These are phyloP conservation scores for Aphidoletes aphidimyza DNA, from an alignment of 2,888 invertebrate genomes.

Conservation along the genomic window DNA sequence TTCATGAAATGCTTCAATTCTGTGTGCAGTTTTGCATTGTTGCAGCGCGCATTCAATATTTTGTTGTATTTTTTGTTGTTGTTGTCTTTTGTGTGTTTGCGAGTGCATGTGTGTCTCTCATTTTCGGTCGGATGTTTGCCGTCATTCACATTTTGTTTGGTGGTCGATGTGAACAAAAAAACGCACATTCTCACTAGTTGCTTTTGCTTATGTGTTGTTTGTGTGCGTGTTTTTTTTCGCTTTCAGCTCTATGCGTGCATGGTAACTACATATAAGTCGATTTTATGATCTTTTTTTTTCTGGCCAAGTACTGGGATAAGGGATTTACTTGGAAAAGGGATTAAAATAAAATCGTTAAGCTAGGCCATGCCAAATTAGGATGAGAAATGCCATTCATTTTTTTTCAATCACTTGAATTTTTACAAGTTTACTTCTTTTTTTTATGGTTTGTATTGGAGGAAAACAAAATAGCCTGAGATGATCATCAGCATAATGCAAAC, in stretches of 20 bases:
- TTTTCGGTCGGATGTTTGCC: conserved; percentile 43
- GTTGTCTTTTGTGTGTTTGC: background rate
- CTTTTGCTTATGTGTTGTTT: background rate
- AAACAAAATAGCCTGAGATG: no score
- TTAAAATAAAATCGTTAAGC: background rate
- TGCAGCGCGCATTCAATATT: conserved; percentile 40
- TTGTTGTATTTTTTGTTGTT: background rate
- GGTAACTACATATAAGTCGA: background rate
- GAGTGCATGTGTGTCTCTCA: background rate
- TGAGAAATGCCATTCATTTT: background rate
- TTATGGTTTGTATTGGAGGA: no score
- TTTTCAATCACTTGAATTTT: background rate
- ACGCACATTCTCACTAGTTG: conserved; percentile 24
- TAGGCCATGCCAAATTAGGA: background rate
- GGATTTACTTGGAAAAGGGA: conserved; percentile 27
- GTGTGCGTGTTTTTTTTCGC: background rate
- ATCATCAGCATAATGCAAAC: no score
- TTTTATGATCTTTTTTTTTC: conserved; percentile 38
- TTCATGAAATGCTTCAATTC: conserved; percentile 37
- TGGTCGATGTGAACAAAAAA: conserved; percentile 11
- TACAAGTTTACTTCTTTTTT: no score
- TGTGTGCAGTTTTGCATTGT: conserved; percentile 45
- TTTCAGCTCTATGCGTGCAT: background rate
- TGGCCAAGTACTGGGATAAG: background rate
- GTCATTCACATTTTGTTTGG: conserved; percentile 41